phyloP scores from a whole-genome alignment of 1,140 invertebrate species.

The Tetragnatha versicolor region DNA sequence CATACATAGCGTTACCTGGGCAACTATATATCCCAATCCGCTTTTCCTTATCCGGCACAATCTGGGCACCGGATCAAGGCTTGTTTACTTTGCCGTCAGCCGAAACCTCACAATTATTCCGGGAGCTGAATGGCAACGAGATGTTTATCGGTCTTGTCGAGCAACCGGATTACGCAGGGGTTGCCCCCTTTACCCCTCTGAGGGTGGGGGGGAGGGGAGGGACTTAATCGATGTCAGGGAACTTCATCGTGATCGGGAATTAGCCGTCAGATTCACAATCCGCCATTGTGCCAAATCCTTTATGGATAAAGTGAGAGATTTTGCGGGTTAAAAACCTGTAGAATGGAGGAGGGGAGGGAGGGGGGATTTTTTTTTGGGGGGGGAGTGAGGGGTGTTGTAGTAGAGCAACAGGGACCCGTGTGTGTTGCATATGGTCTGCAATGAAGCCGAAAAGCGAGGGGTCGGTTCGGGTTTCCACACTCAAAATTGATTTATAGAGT shows the following conservation, averaged over 20 bases:
- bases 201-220: not conserved
- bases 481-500: no score
- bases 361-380: not conserved
- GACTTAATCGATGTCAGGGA: constrained; percentile 48
- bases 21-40: no score
- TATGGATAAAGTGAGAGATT: constrained; percentile 48
- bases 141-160: constrained; percentile 51
- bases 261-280: constrained; percentile 5
- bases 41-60: constrained; percentile 44
- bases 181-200: not conserved
- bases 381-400: not conserved
- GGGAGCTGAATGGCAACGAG: constrained; percentile 10
- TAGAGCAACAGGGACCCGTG: no score
- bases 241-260: constrained; percentile 32
- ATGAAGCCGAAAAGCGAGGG: no score
- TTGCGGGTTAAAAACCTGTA: constrained; percentile 36
- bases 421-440: no score
- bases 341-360: not conserved
- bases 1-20: no score
- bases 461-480: no score
- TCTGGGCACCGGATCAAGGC: not conserved
- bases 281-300: constrained; percentile 38
- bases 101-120: constrained; percentile 43
- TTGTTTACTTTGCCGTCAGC: constrained; percentile 48
- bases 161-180: constrained; percentile 40